These are phyloP conservation scores for Salvelinus alpinus DNA, from an alignment of 2,113 vertebrate genomes.

Conservation along the genomic window DNA sequence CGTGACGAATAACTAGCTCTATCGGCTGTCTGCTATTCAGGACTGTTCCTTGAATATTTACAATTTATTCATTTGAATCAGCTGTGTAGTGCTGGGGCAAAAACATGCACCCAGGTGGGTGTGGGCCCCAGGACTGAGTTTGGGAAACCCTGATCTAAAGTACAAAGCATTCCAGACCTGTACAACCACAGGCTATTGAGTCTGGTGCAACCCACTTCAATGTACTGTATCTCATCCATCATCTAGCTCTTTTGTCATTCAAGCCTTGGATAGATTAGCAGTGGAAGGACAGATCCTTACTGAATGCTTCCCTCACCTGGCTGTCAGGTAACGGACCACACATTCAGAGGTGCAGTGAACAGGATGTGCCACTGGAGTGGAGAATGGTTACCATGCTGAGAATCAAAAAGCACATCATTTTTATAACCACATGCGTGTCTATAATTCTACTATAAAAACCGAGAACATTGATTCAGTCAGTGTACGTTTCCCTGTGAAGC, in stretches of 20 bases:
- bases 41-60: too few species aligned
- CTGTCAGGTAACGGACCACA: neutral
- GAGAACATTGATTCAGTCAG: neutral
- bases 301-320: neutral
- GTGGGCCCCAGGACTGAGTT: too few species aligned
- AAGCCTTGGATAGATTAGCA: neutral
- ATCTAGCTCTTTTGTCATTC: neutral
- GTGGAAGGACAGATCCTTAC: neutral
- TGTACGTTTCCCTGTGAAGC: too few species aligned
- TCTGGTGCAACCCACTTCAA: neutral
- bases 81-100: too few species aligned
- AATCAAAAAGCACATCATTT: neutral
- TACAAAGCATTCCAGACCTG: neutral
- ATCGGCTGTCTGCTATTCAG: too few species aligned
- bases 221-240: neutral
- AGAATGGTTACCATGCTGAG: neutral
- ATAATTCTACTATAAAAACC: slow-evolving; percentile 10
- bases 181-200: neutral
- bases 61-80: too few species aligned
- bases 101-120: too few species aligned
- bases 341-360: neutral
- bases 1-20: neutral
- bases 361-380: neutral
- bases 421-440: neutral
- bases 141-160: too few species aligned